Percentiles rank a stretch among this genome's conserved stretches.
These are phyloP conservation scores for Ormyrus rosae DNA, from an alignment of 2,888 invertebrate genomes.

Conservation along the genomic window DNA sequence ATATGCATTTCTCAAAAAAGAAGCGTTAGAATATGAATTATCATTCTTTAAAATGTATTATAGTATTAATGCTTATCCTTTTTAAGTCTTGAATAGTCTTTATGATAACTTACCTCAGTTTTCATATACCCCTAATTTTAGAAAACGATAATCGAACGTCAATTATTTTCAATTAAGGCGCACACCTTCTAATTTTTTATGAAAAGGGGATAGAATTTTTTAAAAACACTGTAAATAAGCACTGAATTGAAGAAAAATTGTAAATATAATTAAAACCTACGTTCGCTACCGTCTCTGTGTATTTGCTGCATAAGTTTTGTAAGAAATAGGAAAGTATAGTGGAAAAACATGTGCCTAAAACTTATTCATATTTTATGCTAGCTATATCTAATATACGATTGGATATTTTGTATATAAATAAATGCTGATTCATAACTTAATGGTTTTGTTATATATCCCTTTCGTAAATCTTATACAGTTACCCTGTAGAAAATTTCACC, in stretches of 20 bases:
- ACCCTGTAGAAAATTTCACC: neutral
- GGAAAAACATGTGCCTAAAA: slow-evolving; percentile 48
- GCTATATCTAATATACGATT: slow-evolving; percentile 44
- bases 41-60: neutral
- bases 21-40: slow-evolving; percentile 27
- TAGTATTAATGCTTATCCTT: slow-evolving; percentile 42
- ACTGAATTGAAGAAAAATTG: slow-evolving; percentile 31
- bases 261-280: slow-evolving; percentile 34
- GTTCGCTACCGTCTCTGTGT: slow-evolving; percentile 20
- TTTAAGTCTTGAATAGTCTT: slow-evolving; percentile 10
- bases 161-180: slow-evolving; percentile 24
- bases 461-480: neutral
- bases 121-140: neutral
- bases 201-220: slow-evolving; percentile 17
- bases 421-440: slow-evolving; percentile 32
- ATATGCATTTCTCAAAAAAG: neutral
- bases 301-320: slow-evolving; percentile 21
- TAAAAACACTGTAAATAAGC: slow-evolving; percentile 48
- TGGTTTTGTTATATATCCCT: neutral
- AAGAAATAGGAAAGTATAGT: slow-evolving; percentile 5
- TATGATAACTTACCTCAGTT: neutral
- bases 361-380: slow-evolving; percentile 41
- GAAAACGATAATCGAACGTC: slow-evolving; percentile 9
- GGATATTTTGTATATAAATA: slow-evolving; percentile 55
- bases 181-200: slow-evolving; percentile 18